Base-by-base conservation (phyloP, 2,113 vertebrate species). In the Pica pica region DNA sequence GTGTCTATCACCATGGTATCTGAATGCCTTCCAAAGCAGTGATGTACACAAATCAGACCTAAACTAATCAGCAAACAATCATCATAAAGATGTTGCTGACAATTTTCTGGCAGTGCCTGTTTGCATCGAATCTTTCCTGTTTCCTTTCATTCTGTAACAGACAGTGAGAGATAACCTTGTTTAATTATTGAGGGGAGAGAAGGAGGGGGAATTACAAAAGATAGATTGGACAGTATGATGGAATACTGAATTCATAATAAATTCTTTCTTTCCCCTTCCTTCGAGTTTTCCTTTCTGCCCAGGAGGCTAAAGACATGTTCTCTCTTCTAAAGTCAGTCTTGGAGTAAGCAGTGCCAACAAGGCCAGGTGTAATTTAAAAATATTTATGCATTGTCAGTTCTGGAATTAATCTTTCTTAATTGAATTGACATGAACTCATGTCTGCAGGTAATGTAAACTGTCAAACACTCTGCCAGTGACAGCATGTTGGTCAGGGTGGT, bases 391-490 rank as follows among this genome's bases (percentile, higher is more conserved):
- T 97, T 95, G 97, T 96, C 96, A 97, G 96, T 93, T 97, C 94
- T 95, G 94, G 90, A 96, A 97, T 97, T 93, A 97, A 97, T 97
- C 97, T 95, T 97, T 89, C 93, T 97, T 96, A 96, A 97, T 97
- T 95, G 96, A 97, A 95, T 93, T 97, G 96, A 93, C 97, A 93
- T 47, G 42, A 90, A 86, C 88, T 90, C 74, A 95, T 96, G 96
- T 97, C 97, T 97, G 90, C 97, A 97, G 96, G 97, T 97, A 97
- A 97, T 97, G 73, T 96, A 97, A 97, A 95, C 93, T 97, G 96
- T 97, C 96, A 96, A 95, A 95, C 83, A 60, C 86, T 95, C 91
- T 93, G 83, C 95, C 90, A 96, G 94, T 96, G 94, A 96, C 86
- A 97, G 92, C 96, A 93, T 95, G 94, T 95, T 96, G 92, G 60